Base-by-base conservation (phyloP, 2,888 invertebrate species). In the Barypeithes pellucidus region DNA sequence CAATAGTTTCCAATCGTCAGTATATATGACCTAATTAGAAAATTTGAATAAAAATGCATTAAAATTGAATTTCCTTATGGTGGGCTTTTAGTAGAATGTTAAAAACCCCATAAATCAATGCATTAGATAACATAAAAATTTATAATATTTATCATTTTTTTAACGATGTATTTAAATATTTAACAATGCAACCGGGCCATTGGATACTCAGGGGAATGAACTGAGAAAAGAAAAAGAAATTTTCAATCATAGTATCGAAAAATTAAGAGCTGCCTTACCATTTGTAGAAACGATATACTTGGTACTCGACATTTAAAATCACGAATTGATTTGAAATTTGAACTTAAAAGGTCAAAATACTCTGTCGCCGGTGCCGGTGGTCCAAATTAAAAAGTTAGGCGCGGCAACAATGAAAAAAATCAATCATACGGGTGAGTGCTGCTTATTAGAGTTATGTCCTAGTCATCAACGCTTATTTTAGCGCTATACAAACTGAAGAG, bases 351-450 rank as follows among this genome's bases (percentile, higher is more conserved):
- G 45, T 62, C 29, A 33, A 18, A 62, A 62, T 16, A 14, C 24
- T 14, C 20, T n/a, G 16, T 24, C 33, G 29, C 22, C 18, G 62
- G 62, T 62, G 29, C 22, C 18, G 62, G 62, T 62, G 62, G 62
- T 62, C 62, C 33, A 45, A 62, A 62, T 22, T 22, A 16, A 62
- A 61, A 41, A 22, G 41, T 18, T 12, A 47, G 62, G 43, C 24
- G 29, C n/a, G 45, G 22, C 22, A n/a, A 47, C 14, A 22, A 45
- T 22, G n/a, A n/a, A 43, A 45, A 62, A 62, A 62, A 62, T 62
- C 62, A 62, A 62, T 62, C 47, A 62, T 62, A 62, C 18, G 47
- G 29, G 22, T 50, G 50, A 60, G 20, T 39, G 43, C 39, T 12
- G 43, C 41, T 20, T 41, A 43, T 22, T 60, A 60, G 43, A 14